Base-by-base conservation (phyloP, 2,113 vertebrate genomes). In the Calonectris borealis region DNA sequence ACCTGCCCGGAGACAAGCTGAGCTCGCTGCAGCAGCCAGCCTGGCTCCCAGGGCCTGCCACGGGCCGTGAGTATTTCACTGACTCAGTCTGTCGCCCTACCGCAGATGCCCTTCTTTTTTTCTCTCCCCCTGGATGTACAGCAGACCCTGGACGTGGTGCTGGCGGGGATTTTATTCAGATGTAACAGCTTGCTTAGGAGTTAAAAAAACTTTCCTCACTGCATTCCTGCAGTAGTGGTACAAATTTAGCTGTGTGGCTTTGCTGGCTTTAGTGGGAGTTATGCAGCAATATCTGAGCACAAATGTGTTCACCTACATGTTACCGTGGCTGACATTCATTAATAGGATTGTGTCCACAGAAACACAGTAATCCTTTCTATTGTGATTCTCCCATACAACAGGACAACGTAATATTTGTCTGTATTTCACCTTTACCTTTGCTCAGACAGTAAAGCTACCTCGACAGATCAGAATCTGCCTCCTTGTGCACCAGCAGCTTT, bases 401-500 rank as follows among this genome's bases (percentile, higher is more conserved):
- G 31, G 10, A 19, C 16, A 86, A 80, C 0, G 1, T 32, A 82
- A 58, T 16, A 77, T 31, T 46, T 82, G 24, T 32, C 32, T 57
- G 7, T 34, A 51, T 62, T 88, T 61, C 68, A 55, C 29, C 42
- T 61, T 69, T 55, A 49, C 18, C 17, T 72, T 66, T 69, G 32
- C 68, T 88, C 32, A 83, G 60, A 46, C 10, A 51, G 32, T 21
- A 82, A 83, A 83, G 40, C 18, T 57, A 40, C 40, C 25, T 6
- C 38, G 51, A 69, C 20, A 78, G 36, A 77, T 61, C 16, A 89
- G 64, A 93, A 86, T 78, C 31, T 5, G 4, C 12, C 26, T 80
- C 44, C 27, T 60, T 2, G 2, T 8, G 11, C 32, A 72, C 0
- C 3, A 62, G 29, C 0, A 8, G 4, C 16, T 90, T 82, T 46